Conservation (phyloP, 1,140 invertebrate species). For the Magallana gigas region DNA sequence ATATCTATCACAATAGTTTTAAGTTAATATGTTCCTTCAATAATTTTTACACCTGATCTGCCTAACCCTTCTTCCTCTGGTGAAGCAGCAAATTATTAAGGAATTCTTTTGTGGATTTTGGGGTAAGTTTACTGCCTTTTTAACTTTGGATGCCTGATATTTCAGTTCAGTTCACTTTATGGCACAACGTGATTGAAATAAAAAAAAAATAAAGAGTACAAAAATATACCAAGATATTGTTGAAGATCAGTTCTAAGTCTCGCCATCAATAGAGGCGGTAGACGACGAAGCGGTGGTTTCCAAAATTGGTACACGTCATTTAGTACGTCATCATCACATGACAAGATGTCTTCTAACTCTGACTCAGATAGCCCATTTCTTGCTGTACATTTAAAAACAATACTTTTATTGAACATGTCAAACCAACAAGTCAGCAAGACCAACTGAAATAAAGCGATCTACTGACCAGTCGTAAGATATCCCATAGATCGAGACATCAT, state of each 20-base stretch:
- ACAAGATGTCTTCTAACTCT: conserved; percentile 77
- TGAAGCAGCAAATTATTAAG: too few species aligned
- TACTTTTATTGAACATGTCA: neutral
- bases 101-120: too few species aligned
- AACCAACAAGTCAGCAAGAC: neutral
- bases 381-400: conserved; percentile 52
- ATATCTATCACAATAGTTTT: too few species aligned
- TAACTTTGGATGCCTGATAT: too few species aligned
- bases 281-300: conserved; percentile 77
- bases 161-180: too few species aligned
- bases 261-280: conserved; percentile 72
- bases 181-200: too few species aligned
- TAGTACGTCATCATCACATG: conserved; percentile 77
- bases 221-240: conserved; percentile 65
- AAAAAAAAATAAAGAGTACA: too few species aligned
- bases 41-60: too few species aligned
- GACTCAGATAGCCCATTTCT: conserved; percentile 71
- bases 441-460: neutral
- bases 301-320: conserved; percentile 76
- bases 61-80: too few species aligned
- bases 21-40: too few species aligned
- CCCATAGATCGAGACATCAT: conserved; percentile 70
- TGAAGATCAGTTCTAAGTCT: conserved; percentile 68
- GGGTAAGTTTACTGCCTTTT: too few species aligned
- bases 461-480: conserved; percentile 69